Evolutionary conservation across 2,888 invertebrate species (phyloP).

Genomic region (Yponomeuta cagnagella): DNA sequence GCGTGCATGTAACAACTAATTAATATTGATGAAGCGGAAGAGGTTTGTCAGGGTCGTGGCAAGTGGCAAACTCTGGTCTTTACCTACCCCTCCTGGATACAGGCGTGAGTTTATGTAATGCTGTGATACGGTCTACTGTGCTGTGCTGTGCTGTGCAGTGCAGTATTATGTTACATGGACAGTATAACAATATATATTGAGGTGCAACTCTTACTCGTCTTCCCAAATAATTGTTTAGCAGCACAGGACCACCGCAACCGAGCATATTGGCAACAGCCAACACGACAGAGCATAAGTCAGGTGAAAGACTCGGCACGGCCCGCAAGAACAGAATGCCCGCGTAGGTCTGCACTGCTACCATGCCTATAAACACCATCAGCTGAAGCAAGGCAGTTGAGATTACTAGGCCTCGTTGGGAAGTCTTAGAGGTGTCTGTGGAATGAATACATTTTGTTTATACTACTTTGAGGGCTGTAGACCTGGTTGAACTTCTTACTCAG

Average conservation of each 20-base stretch:
- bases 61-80: too few relatives aligned
- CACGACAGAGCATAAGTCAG: conserved; percentile 65
- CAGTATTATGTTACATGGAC: too few relatives aligned
- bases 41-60: too few relatives aligned
- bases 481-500: background rate
- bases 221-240: conserved; percentile 67
- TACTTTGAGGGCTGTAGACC: background rate
- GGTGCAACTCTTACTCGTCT: conserved; percentile 46
- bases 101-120: too few relatives aligned
- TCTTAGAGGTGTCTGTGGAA: conserved; percentile 47
- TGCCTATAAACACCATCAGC: conserved; percentile 35
- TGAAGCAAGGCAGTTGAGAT: conserved; percentile 20
- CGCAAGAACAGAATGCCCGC: conserved; percentile 58
- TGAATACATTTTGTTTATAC: background rate
- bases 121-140: too few relatives aligned
- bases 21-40: too few relatives aligned
- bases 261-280: conserved; percentile 67
- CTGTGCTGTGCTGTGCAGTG: too few relatives aligned
- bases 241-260: conserved; percentile 47
- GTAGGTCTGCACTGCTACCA: conserved; percentile 40
- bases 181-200: background rate
- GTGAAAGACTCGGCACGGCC: conserved; percentile 57
- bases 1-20: too few relatives aligned
- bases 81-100: too few relatives aligned
- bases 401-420: conserved; percentile 37